Base-by-base conservation (phyloP, 2,888 invertebrate species). In the Drosophila percnosoma region DNA sequence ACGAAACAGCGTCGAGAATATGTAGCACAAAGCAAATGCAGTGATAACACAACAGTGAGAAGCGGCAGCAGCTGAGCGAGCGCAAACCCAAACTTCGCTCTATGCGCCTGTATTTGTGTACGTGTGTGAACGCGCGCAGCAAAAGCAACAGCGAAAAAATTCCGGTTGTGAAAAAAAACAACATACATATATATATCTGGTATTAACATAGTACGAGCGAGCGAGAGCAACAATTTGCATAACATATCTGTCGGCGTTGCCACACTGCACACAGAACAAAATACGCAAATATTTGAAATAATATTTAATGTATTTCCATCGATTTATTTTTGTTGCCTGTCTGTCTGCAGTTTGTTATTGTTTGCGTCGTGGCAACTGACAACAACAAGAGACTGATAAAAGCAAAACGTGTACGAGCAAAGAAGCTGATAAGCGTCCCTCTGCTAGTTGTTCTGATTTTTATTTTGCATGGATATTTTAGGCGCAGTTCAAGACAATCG, bases 141-240 rank as follows among this genome's bases (percentile, higher is more conserved):
- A 71, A 85, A 83, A 80, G 85, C 80, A 83, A 87, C 78, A 80
- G 84, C 83, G 63, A 85, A 86, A 78, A 89, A 80, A 87, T 87
- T 84, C 84, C 87, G 89, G 87, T 89, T 85, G 84, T 89, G 72
- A 87, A 82, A 87, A 82, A 72, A 61, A 68, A 68, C 24, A 68
- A 45, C 34, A 55, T 49, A 18, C n/a, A 40, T 21, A 42, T 42
- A 21, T 29, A 36, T 31, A 33, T n/a, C 34, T 13, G 54, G 57
- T 66, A 65, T 18, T 34, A 40, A 60, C 49, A 63, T 38, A 73
- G 64, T 70, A 64, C 64, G 73, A 79, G 66, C 61, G 69, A 75
- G 78, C 27, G 58, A 69, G 69, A 67, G 66, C 61, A 69, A 65
- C 63, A 81, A 77, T 79, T 79, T 79, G 81, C 81, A 79, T 79